Evolutionary conservation across 2,797 vertebrate species (phyloP).

Genomic region (Catamblyrhynchus diadema): DNA sequence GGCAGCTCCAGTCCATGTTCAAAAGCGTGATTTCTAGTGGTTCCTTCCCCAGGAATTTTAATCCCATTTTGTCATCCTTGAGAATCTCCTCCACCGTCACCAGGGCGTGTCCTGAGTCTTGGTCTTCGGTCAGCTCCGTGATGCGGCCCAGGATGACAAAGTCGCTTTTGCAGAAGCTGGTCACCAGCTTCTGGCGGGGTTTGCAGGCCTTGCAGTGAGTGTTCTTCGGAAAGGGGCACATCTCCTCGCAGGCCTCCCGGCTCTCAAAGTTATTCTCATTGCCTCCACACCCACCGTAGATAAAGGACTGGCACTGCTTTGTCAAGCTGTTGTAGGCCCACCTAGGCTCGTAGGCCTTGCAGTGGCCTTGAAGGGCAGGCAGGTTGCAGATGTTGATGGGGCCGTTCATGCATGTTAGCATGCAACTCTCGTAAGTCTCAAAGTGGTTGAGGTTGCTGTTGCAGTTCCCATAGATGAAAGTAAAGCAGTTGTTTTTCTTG

Average conservation of each 20-base stretch:
- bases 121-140: conserved; percentile 87
- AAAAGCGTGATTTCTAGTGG: conserved; percentile 92
- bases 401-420: conserved; percentile 87
- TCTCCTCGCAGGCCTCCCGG: conserved; percentile 89
- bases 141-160: conserved; percentile 92
- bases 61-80: conserved; percentile 98
- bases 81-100: conserved; percentile 93
- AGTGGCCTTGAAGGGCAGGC: conserved; percentile 89
- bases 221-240: conserved; percentile 88
- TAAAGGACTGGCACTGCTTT: conserved; percentile 89
- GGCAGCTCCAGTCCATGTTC: conserved; percentile 95
- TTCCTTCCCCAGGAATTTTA: conserved; percentile 90
- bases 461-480: conserved; percentile 84
- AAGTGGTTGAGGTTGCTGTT: conserved; percentile 88
- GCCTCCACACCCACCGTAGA: conserved; percentile 93
- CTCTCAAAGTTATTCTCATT: conserved; percentile 97
- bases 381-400: conserved; percentile 84
- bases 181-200: conserved; percentile 90
- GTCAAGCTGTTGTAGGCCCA: conserved; percentile 90
- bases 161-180: conserved; percentile 94
- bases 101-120: conserved; percentile 87
- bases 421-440: conserved; percentile 86
- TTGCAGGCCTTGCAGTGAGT: conserved; percentile 90
- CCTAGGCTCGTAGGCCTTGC: conserved; percentile 90
- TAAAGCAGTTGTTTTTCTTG: conserved; percentile 91